These are phyloP conservation scores for Esperia sulphurella DNA, from an alignment of 2,888 invertebrate genomes.

Conservation along the genomic window DNA sequence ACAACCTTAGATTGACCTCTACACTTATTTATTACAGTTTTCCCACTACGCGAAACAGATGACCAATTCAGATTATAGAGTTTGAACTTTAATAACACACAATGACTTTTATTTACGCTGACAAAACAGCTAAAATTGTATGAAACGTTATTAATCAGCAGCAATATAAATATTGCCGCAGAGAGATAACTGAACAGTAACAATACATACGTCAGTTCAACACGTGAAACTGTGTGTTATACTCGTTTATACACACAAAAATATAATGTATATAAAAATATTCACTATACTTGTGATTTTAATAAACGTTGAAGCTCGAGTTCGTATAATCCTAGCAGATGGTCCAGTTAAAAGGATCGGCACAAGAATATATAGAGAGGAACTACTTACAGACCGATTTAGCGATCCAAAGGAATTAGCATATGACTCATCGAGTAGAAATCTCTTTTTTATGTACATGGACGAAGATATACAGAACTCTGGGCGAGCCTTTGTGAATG, in stretches of 20 bases:
- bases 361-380: conserved; percentile 52
- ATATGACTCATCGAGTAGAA: conserved; percentile 61
- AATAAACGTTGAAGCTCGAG: conserved; percentile 40
- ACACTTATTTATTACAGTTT: not conserved
- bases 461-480: conserved; percentile 58
- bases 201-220: conserved; percentile 37
- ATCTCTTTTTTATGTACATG: conserved; percentile 69
- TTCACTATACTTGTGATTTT: conserved; percentile 21
- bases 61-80: not conserved
- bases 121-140: conserved; percentile 19
- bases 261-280: conserved; percentile 27
- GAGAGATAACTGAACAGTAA: conserved; percentile 47
- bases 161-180: conserved; percentile 32
- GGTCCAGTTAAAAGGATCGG: conserved; percentile 54
- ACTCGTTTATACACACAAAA: conserved; percentile 24
- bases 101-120: not conserved
- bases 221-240: conserved; percentile 25
- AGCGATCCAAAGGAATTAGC: conserved; percentile 54
- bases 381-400: conserved; percentile 48
- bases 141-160: conserved; percentile 8
- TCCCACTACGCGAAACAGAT: not conserved
- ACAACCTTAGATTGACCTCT: not conserved
- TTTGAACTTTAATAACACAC: not conserved
- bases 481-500: conserved; percentile 54
- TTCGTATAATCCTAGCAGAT: conserved; percentile 46